Percentiles rank a stretch among this genome's conserved stretches.
Conservation (phyloP, 2,888 invertebrate genomes). For the Leptothorax acervorum region DNA sequence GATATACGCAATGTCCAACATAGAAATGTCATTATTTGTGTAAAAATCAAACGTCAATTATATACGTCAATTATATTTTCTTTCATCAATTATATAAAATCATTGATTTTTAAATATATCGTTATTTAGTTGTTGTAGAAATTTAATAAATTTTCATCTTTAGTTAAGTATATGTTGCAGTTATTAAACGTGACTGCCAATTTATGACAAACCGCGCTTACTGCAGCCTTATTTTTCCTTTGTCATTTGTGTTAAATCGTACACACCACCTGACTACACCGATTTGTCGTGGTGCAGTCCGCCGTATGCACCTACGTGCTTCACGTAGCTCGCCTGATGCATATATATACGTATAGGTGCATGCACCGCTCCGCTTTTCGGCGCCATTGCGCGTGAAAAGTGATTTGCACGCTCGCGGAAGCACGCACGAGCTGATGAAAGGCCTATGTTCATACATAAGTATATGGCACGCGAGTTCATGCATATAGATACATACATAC, state of each 20-base stretch:
- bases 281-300: conserved; percentile 52
- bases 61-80: too few relatives aligned
- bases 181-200: conserved; percentile 36
- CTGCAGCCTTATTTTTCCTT: conserved; percentile 30
- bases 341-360: conserved; percentile 26
- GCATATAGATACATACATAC: conserved; percentile 25
- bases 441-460: conserved; percentile 68
- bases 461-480: conserved; percentile 55
- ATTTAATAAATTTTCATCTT: background rate
- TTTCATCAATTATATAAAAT: background rate
- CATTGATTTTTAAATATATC: background rate
- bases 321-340: conserved; percentile 40
- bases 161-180: background rate
- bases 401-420: conserved; percentile 71
- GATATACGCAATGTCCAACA: background rate
- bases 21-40: conserved; percentile 1
- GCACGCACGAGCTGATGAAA: conserved; percentile 67
- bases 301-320: conserved; percentile 36
- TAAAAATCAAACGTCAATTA: background rate
- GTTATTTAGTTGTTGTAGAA: background rate
- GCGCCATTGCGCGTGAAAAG: conserved; percentile 71
- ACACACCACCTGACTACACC: conserved; percentile 30
- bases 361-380: conserved; percentile 61
- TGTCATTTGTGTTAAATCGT: conserved; percentile 36
- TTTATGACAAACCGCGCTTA: conserved; percentile 14